Base-by-base conservation (phyloP, 2,888 invertebrate species). In the Amphipoea oculea region DNA sequence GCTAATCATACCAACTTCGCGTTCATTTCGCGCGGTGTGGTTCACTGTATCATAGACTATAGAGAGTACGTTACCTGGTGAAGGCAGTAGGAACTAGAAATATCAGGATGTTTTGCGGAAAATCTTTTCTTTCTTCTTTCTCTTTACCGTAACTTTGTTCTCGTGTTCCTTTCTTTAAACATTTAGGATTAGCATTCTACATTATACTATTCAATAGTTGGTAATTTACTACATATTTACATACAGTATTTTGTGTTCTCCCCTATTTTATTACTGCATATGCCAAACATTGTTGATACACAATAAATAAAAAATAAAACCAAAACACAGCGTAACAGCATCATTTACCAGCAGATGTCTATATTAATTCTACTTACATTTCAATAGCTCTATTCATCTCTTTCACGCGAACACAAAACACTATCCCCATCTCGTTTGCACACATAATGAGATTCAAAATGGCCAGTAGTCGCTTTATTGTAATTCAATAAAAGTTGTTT, bases 371-470 rank as follows among this genome's bases (percentile, higher is more conserved):
- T 87, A 89, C 89, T 82, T 74, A 84, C 65, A 84, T 86, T 87
- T 88, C 82, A 87, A 89, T 76, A 76, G 83, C 57, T 81, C 76
- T 90, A 85, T 90, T 85, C 90, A 88, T 92, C 92, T 88, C 90
- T 91, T 92, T 92, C 84, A 85, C 79, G 29, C 89, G 11, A 83
- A 79, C 62, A 90, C 77, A 89, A 89, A 90, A 91, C 80, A 78
- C 71, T 93, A 89, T 89, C 80, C 85, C 88, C 84, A 76, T 94
- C 94, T 88, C 92, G 72, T 86, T 94, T 92, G 68, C 89, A 86
- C 91, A 84, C 90, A 92, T 92, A 93, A 94, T 93, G 92, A 94
- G 89, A 95, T 94, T 94, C 92, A 94, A 95, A 95, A 96, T 95
- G 94, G 94, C 94, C 94, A 95, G 95, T 94, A 92, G 92, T 93